Conservation (phyloP, 2,113 vertebrate species). For the Capricornis sumatraensis region DNA sequence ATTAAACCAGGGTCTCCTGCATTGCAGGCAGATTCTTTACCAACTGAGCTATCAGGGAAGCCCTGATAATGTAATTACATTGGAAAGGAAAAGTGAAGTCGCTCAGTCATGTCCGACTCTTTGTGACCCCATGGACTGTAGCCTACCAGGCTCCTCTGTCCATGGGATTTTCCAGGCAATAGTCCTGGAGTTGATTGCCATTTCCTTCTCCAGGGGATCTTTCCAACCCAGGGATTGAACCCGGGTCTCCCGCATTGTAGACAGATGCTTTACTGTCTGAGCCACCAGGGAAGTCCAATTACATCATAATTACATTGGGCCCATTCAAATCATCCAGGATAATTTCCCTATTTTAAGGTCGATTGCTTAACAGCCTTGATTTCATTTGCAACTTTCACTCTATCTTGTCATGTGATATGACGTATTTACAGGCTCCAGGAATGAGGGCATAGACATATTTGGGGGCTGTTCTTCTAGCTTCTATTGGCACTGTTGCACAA, state of each 20-base stretch:
- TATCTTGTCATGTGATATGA: not conserved
- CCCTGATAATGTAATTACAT: not conserved
- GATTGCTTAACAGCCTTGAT: not conserved
- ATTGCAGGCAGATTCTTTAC: not conserved
- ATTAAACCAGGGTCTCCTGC: not conserved
- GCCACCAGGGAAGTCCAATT: too few relatives aligned
- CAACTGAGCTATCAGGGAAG: not conserved
- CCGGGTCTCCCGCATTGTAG: too few relatives aligned
- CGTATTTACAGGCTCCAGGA: not conserved
- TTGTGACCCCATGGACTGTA: too few relatives aligned
- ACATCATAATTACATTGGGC: too few relatives aligned
- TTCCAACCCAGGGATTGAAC: too few relatives aligned
- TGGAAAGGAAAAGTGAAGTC: too few relatives aligned
- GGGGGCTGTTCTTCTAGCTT: not conserved
- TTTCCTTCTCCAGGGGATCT: too few relatives aligned
- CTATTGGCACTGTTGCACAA: not conserved
- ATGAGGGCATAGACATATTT: not conserved
- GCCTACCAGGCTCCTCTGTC: too few relatives aligned
- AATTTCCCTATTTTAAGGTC: not conserved
- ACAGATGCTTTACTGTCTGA: too few relatives aligned
- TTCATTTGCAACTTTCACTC: not conserved
- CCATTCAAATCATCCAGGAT: not conserved
- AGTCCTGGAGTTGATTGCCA: too few relatives aligned
- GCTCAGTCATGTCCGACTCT: too few relatives aligned
- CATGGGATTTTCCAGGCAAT: too few relatives aligned